Base-by-base conservation (phyloP, 2,113 vertebrate species). In the crab-eating macaque (Macaca fascicularis) region DNA sequence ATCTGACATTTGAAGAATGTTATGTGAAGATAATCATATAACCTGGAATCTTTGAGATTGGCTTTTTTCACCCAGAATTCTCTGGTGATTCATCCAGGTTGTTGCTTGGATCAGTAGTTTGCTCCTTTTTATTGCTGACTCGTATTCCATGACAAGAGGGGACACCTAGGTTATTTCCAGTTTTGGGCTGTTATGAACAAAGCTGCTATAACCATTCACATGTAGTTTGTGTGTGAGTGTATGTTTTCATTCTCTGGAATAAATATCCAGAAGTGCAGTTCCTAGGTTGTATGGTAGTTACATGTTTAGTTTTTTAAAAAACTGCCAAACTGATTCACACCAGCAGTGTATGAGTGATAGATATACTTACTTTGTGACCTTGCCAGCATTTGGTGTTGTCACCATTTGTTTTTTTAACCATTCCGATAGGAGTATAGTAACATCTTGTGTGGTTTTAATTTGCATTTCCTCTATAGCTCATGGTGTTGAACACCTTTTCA, bases 231-330 rank as follows among this genome's bases (percentile, higher is more conserved):
- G 10, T 92, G 61, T 92, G 67, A 86, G 40, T 50, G 30, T 45
- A 32, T 70, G 6, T 43, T 92, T 92, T 94, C 27, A 40, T 88
- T 97, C 43, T 93, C 22, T 80, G 70, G 50, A 75, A 16, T 93
- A 64, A 86, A n/a, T 90, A 89, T 8, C 40, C n/a, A 87, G 50
- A 23, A 85, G 6, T 88, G 9, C 2, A 19, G 22, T 55, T 90
- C 12, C 72, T 92, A 67, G 32, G 17, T 89, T 35, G 5, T 76
- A 35, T n/a, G 52, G 30, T 72, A 74, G 72, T 69, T 83, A 57
- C 11, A 16, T 64, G 43, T 69, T 74, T 89, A 64, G 19, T 74
- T 74, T 78, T 64, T 78, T 27, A 72, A 64, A 52, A 52, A 93
- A 38, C 64, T 12, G 5, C 38, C n/a, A 48, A 70, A 55, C 25